phyloP scores from a whole-genome alignment of 2,888 invertebrate species.

The Agriopis aurantiaria region DNA sequence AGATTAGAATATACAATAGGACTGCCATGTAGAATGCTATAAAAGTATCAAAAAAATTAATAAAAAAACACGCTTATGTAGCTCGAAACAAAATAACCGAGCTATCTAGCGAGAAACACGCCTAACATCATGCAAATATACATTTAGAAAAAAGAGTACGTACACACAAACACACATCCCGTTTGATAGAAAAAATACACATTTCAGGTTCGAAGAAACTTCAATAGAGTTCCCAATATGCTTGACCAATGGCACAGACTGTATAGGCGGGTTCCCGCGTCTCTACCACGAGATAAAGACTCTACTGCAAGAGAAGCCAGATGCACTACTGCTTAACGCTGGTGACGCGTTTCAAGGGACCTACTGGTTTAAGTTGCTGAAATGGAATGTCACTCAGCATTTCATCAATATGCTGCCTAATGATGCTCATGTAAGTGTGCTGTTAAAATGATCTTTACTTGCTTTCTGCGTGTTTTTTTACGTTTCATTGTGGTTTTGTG shows the following conservation, averaged over 20 bases:
- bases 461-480: too few species aligned
- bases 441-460: not conserved
- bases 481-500: too few species aligned
- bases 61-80: too few species aligned
- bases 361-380: slow-evolving; percentile 91
- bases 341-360: slow-evolving; percentile 95
- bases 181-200: not conserved
- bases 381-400: slow-evolving; percentile 90
- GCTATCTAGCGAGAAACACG: too few species aligned
- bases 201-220: slow-evolving; percentile 87
- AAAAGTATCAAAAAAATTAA: too few species aligned
- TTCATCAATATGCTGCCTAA: slow-evolving; percentile 92
- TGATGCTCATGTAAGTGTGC: slow-evolving; percentile 90
- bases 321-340: slow-evolving; percentile 91
- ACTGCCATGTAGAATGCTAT: too few species aligned
- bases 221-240: slow-evolving; percentile 85
- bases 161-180: too few species aligned
- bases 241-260: slow-evolving; percentile 75
- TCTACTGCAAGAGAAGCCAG: slow-evolving; percentile 76
- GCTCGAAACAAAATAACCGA: too few species aligned
- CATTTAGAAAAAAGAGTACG: too few species aligned
- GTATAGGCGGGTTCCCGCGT: slow-evolving; percentile 90
- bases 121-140: too few species aligned
- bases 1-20: too few species aligned
- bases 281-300: slow-evolving; percentile 85